Evolutionary conservation across 2,797 vertebrate genomes (phyloP).

Genomic region (Enteromius paludinosus): DNA sequence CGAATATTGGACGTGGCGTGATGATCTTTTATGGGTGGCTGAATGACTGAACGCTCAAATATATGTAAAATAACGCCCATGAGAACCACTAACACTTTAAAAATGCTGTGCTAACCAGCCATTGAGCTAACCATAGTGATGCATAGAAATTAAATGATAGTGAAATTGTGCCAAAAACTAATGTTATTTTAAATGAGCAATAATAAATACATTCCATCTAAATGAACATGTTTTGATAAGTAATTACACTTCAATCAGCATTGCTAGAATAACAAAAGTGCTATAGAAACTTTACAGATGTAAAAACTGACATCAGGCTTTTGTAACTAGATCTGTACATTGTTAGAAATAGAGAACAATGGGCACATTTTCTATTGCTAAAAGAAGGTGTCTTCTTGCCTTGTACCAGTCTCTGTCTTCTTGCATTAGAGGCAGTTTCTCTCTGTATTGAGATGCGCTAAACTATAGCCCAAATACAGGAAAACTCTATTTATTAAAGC

Average conservation of each 20-base stretch:
- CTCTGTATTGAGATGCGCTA: background rate
- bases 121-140: conserved; percentile 1
- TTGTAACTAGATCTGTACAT: background rate
- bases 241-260: background rate
- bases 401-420: background rate
- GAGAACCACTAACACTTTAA: background rate
- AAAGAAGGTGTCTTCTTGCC: background rate
- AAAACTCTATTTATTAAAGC: background rate
- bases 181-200: background rate
- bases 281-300: background rate
- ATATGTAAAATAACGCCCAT: background rate
- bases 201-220: background rate
- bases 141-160: background rate
- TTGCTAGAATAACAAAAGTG: background rate
- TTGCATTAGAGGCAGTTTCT: background rate
- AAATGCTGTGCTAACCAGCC: background rate
- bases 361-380: background rate
- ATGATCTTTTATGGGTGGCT: conserved; percentile 13
- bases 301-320: background rate
- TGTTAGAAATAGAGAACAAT: background rate
- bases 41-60: conserved; percentile 13
- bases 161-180: background rate
- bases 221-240: background rate
- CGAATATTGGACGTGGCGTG: background rate
- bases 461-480: background rate